Conservation (phyloP, 1,140 invertebrate genomes). For the Kradibia gibbosae region DNA sequence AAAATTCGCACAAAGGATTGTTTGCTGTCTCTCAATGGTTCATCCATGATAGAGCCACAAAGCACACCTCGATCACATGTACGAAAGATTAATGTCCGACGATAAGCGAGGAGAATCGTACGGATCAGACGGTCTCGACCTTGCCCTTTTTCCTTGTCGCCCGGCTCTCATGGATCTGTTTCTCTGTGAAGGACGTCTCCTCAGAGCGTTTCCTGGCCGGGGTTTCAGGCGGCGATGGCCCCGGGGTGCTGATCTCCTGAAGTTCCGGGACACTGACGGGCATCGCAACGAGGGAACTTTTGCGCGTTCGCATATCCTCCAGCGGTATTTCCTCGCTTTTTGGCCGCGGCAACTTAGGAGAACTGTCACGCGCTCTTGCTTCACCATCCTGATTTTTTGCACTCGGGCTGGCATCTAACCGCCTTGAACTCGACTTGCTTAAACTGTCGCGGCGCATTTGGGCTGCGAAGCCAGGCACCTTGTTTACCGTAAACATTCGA, state of each 20-base stretch:
- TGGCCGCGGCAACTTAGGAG: slow-evolving; percentile 81
- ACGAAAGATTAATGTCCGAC: not conserved
- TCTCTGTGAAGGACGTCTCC: slow-evolving; percentile 80
- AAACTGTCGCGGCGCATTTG: slow-evolving; percentile 74
- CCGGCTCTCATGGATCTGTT: slow-evolving; percentile 64
- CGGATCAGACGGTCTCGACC: slow-evolving; percentile 79
- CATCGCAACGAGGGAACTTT: slow-evolving; percentile 62
- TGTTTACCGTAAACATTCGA: slow-evolving; percentile 75
- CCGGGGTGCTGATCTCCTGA: slow-evolving; percentile 44
- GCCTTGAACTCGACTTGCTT: slow-evolving; percentile 58
- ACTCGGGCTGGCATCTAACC: slow-evolving; percentile 62
- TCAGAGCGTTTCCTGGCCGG: slow-evolving; percentile 72
- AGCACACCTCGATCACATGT: not conserved
- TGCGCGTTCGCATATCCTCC: slow-evolving; percentile 79
- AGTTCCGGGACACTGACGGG: slow-evolving; percentile 42
- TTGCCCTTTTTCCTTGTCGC: slow-evolving; percentile 74
- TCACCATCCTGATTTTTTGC: slow-evolving; percentile 50
- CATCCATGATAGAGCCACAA: not conserved
- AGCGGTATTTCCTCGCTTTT: slow-evolving; percentile 88
- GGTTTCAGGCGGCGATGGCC: not conserved
- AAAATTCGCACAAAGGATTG: not conserved
- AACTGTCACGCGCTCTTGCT: slow-evolving; percentile 74
- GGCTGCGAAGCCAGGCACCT: slow-evolving; percentile 81
- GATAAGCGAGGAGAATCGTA: not conserved
- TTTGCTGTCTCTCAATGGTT: not conserved